phyloP scores from a whole-genome alignment of 2,113 vertebrate species.

The Rhynchopsitta pachyrhyncha region DNA sequence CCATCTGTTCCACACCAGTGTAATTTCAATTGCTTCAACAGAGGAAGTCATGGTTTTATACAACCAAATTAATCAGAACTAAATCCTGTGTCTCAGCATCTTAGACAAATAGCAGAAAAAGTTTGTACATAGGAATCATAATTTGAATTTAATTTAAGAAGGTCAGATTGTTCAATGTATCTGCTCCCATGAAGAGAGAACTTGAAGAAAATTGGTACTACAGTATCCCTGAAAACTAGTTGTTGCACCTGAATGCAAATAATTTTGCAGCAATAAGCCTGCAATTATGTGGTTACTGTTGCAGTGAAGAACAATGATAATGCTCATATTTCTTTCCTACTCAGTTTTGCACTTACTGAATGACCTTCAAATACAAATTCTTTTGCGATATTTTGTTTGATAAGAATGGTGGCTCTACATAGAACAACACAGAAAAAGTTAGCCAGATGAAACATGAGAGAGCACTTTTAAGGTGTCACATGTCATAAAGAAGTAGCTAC shows the following conservation, averaged over 20 bases:
- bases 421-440: background rate
- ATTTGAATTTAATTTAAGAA: conserved; percentile 12
- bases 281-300: background rate
- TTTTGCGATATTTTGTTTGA: background rate
- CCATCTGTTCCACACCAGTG: background rate
- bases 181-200: background rate
- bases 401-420: background rate
- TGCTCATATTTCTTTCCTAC: background rate
- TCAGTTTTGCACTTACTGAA: background rate
- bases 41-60: background rate
- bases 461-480: background rate
- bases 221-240: background rate
- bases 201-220: background rate
- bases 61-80: background rate
- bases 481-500: background rate
- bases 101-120: background rate
- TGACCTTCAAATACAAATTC: background rate
- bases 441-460: background rate
- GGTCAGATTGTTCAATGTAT: background rate
- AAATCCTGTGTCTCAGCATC: background rate
- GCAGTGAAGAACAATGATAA: background rate
- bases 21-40: conserved; percentile 3
- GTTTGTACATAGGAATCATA: background rate
- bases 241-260: background rate
- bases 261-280: background rate